phyloP scores from a whole-genome alignment of 2,888 invertebrate genomes.

The Eilema depressum region DNA sequence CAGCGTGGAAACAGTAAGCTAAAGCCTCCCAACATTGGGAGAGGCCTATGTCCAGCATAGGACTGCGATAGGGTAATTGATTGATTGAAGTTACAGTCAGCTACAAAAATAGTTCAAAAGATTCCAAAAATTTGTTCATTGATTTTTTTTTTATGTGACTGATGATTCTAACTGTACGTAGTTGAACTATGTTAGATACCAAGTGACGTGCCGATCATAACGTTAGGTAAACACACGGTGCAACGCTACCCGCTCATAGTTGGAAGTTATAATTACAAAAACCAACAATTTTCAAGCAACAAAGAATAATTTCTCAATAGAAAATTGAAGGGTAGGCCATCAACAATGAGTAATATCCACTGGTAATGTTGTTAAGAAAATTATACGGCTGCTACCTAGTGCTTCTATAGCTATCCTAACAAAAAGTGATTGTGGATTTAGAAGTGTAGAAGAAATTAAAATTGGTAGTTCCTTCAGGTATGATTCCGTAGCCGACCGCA shows the following conservation, averaged over 20 bases:
- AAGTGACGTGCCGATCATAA: not conserved
- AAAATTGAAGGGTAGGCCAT: constrained; percentile 35
- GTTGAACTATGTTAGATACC: not conserved
- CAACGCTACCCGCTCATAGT: not conserved
- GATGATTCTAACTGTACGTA: not conserved
- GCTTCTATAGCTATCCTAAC: not conserved
- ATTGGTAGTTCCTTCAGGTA: too few relatives aligned
- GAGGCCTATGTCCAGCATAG: too few relatives aligned
- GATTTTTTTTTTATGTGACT: too few relatives aligned
- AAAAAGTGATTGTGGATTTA: not conserved
- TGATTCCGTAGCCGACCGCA: too few relatives aligned
- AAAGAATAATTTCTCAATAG: constrained; percentile 44
- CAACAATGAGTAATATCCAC: constrained; percentile 37
- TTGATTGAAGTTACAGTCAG: too few relatives aligned
- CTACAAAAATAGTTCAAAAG: too few relatives aligned
- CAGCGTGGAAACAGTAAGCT: too few relatives aligned
- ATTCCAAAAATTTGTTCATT: too few relatives aligned
- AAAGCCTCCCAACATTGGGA: too few relatives aligned
- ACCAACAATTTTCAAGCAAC: constrained; percentile 28
- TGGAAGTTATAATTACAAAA: constrained; percentile 20
- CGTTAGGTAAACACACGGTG: not conserved
- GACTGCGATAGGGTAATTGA: too few relatives aligned
- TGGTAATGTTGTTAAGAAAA: constrained; percentile 27
- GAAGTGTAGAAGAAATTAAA: not conserved
- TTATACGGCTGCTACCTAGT: constrained; percentile 22